phyloP scores from a whole-genome alignment of 1,140 invertebrate species.

The Chrysopa pallens region DNA sequence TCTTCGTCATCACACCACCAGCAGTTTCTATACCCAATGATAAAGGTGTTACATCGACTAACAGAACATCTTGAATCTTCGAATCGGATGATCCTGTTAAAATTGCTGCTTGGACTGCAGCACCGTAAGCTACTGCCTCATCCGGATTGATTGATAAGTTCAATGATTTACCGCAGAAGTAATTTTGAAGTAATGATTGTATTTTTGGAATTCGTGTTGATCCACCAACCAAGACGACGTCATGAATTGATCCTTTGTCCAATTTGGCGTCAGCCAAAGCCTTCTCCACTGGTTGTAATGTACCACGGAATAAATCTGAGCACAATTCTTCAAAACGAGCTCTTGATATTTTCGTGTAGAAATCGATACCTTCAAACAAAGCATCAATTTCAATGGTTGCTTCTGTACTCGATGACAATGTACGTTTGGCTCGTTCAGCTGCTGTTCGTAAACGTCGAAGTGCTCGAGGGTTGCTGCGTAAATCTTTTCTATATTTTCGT shows the following conservation, averaged over 20 bases:
- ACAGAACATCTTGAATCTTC: slow-evolving; percentile 28
- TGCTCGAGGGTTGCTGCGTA: slow-evolving; percentile 24
- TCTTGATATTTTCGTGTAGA: slow-evolving; percentile 26
- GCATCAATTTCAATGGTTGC: slow-evolving; percentile 30
- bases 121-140: slow-evolving; percentile 29
- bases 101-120: slow-evolving; percentile 28
- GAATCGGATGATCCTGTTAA: slow-evolving; percentile 21
- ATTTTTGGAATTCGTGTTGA: slow-evolving; percentile 42
- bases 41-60: slow-evolving; percentile 33
- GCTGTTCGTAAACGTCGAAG: slow-evolving; percentile 39
- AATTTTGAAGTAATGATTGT: slow-evolving; percentile 27
- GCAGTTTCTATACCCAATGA: slow-evolving; percentile 38
- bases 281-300: slow-evolving; percentile 33
- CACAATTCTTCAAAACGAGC: slow-evolving; percentile 29
- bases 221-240: slow-evolving; percentile 53
- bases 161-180: slow-evolving; percentile 27
- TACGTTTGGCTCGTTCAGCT: slow-evolving; percentile 34
- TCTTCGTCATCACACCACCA: slow-evolving; percentile 39
- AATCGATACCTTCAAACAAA: slow-evolving; percentile 27
- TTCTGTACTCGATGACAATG: slow-evolving; percentile 29
- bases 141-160: slow-evolving; percentile 33
- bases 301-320: slow-evolving; percentile 29
- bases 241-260: slow-evolving; percentile 43
- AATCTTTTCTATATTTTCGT: slow-evolving; percentile 28
- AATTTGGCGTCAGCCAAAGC: slow-evolving; percentile 48